These are phyloP conservation scores for Rhyacichthys aspro DNA, from an alignment of 2,797 vertebrate genomes.

Conservation along the genomic window DNA sequence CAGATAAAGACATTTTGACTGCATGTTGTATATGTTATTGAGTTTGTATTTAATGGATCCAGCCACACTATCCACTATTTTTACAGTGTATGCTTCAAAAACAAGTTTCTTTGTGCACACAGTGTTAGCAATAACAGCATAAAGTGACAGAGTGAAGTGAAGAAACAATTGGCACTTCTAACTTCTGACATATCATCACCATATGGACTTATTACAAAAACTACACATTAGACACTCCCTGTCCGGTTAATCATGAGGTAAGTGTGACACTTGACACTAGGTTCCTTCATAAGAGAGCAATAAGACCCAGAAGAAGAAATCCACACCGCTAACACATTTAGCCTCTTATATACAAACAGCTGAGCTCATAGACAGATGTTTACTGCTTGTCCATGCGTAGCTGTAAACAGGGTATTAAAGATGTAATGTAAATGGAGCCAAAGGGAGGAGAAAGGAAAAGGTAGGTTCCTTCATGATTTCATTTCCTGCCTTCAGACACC, in stretches of 20 bases:
- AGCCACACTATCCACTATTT: no score
- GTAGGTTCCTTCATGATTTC: conserved; percentile 34
- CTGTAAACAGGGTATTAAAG: conserved; percentile 9
- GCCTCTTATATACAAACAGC: not conserved
- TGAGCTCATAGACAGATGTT: not conserved
- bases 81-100: no score
- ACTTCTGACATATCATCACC: conserved; percentile 5
- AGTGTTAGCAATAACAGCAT: no score
- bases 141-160: no score
- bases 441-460: conserved; percentile 30
- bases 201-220: conserved; percentile 5
- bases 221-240: conserved; percentile 27
- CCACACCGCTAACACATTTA: no score
- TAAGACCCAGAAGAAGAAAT: not conserved
- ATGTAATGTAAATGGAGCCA: conserved; percentile 16
- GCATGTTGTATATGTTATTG: no score
- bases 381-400: not conserved
- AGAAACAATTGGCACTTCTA: conserved; percentile 1
- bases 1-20: no score
- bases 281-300: conserved; percentile 20
- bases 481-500: conserved; percentile 34
- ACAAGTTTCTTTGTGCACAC: no score
- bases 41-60: no score
- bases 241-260: conserved; percentile 26
- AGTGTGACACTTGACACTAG: conserved; percentile 14